Percentiles rank a stretch among this genome's conserved stretches.
Evolutionary conservation across 1,140 invertebrate species (phyloP).

Genomic region (Argopecten irradians): DNA sequence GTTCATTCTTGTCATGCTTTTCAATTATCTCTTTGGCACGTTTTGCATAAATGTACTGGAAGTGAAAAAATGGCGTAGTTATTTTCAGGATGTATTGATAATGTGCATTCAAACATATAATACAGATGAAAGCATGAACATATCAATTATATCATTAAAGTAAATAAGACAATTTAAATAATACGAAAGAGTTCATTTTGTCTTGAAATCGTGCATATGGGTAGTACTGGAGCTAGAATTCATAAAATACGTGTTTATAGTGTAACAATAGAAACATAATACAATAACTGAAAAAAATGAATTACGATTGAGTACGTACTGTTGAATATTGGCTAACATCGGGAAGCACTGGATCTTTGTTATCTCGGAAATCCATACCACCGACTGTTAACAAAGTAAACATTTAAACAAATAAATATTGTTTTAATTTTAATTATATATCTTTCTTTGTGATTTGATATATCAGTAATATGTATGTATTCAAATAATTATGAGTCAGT

Average conservation of each 20-base stretch:
- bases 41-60: constrained; percentile 45
- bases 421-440: too few species aligned
- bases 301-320: constrained; percentile 39
- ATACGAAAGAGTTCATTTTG: too few species aligned
- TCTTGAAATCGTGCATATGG: too few species aligned
- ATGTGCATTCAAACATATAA: too few species aligned
- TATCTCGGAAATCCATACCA: constrained; percentile 50
- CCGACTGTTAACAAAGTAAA: constrained; percentile 29
- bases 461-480: not conserved
- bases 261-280: too few species aligned
- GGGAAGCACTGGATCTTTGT: constrained; percentile 37
- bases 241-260: too few species aligned
- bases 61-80: not conserved
- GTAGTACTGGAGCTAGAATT: too few species aligned
- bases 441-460: too few species aligned
- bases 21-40: constrained; percentile 45
- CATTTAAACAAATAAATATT: not conserved
- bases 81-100: not conserved
- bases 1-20: constrained; percentile 46
- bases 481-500: not conserved
- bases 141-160: too few species aligned
- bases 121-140: too few species aligned
- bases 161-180: too few species aligned
- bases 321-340: constrained; percentile 36
- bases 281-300: too few species aligned